Evolutionary conservation across 2,113 vertebrate genomes (phyloP), one percentile per base, ranked within the genome.

Genomic region (Cricetomys ansorgei): DNA sequence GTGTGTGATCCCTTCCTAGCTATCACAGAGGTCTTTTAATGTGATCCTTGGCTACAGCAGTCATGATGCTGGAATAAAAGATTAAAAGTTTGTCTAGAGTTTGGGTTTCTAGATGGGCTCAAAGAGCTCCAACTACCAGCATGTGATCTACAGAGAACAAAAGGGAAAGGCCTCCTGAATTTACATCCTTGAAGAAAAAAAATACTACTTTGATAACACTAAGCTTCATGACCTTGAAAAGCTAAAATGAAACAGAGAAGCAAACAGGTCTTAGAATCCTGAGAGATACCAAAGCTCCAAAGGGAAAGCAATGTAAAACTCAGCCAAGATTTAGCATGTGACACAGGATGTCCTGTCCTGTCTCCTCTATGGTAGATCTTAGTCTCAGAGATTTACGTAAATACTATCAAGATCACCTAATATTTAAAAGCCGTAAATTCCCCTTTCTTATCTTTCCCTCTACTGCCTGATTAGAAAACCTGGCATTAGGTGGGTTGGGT

Each of bases 401-500:
- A 83, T 6, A 0, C 0, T 70, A 90, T 67, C 94, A 95, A 97
- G 84, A 67, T 10, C 57, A 76, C 23, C 50, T 67, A 95, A 53
- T 6, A 92, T 85, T 96, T 92, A 11, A 79, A 92, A 96, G 86
- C 87, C 85, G 85, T 0, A 97, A 94, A 69, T 34, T 73, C 37
- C 73, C 76, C 21, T 73, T 75, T 90, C 81, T 93, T 89, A 67
- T 91, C 89, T 92, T 7, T 55, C 96, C 80, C 90, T 96, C 75
- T 73, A 43, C 15, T 88, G 67, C 93, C 84, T 92, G 94, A 94
- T 97, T 97, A 98, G 93, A 94, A 92, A 72, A 86, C 55, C 5
- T 92, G 94, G 94, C 84, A 97, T 97, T 92, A 85, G 65, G 83
- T 40, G 80, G 65, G 83, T 96, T 98, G 96, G 95, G 96, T 97